phyloP scores from a whole-genome alignment of 2,888 invertebrate species.

The Cantharis rufa region DNA sequence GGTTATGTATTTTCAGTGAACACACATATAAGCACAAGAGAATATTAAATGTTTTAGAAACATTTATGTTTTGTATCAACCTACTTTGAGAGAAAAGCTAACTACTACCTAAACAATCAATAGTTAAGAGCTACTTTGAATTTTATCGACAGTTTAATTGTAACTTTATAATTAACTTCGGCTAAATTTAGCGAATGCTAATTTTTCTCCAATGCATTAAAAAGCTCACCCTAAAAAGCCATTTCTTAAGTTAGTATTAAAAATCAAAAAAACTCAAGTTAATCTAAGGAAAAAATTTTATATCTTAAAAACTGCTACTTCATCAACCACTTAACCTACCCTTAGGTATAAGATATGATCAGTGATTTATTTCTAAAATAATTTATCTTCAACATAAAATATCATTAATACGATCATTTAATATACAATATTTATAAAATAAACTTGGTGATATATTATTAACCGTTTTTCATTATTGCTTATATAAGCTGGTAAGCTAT shows the following conservation, averaged over 20 bases:
- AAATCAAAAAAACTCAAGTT: not conserved
- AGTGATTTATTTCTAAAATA: not conserved
- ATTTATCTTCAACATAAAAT: not conserved
- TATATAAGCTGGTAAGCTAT: not conserved
- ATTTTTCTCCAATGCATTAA: not conserved
- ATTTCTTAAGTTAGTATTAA: not conserved
- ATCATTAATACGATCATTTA: not conserved
- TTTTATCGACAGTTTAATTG: not conserved
- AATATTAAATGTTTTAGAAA: not conserved
- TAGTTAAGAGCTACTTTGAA: not conserved
- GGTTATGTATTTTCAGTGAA: not conserved
- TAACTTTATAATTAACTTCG: not conserved
- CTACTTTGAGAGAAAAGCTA: not conserved
- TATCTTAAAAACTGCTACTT: not conserved
- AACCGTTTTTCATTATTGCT: not conserved
- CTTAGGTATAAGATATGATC: not conserved
- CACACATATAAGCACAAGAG: not conserved
- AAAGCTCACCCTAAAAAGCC: not conserved
- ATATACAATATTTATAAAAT: not conserved
- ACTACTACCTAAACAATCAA: not conserved
- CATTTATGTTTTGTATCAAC: not conserved
- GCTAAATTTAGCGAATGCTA: not conserved
- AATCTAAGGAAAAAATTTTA: not conserved
- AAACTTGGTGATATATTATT: not conserved
- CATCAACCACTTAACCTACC: not conserved